Conservation (phyloP, 2,888 invertebrate species). For the Catotricha subobsoleta region DNA sequence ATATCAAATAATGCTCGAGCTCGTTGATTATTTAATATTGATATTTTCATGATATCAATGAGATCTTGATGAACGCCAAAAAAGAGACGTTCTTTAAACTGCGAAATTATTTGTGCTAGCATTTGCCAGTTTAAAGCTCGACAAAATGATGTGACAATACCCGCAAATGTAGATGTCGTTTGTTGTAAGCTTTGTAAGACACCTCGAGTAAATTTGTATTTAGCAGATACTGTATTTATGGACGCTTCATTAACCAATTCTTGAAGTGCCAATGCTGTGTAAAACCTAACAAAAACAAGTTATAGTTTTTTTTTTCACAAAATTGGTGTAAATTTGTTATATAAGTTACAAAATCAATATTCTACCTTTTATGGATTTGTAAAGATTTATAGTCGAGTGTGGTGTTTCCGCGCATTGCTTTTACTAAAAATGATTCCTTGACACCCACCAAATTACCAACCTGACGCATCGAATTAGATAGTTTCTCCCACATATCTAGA, state of each 20-base stretch:
- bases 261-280: slow-evolving; percentile 75
- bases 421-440: slow-evolving; percentile 66
- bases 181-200: slow-evolving; percentile 88
- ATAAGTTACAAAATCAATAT: slow-evolving; percentile 4
- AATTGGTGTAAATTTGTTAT: neutral
- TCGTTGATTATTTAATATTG: slow-evolving; percentile 63
- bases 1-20: slow-evolving; percentile 69
- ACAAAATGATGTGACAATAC: slow-evolving; percentile 95
- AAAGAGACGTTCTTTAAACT: slow-evolving; percentile 85
- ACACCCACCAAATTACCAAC: slow-evolving; percentile 83
- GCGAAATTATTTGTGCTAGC: slow-evolving; percentile 70
- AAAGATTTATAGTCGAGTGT: slow-evolving; percentile 36
- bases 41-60: slow-evolving; percentile 72
- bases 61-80: slow-evolving; percentile 89
- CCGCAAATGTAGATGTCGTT: slow-evolving; percentile 87
- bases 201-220: slow-evolving; percentile 75
- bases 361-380: slow-evolving; percentile 45
- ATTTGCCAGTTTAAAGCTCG: slow-evolving; percentile 81
- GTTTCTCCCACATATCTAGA: slow-evolving; percentile 62
- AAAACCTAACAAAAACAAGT: slow-evolving; percentile 43
- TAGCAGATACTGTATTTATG: slow-evolving; percentile 57
- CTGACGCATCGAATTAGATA: slow-evolving; percentile 60
- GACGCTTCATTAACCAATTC: slow-evolving; percentile 86
- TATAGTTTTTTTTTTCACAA: slow-evolving; percentile 8
- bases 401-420: slow-evolving; percentile 49